These are phyloP conservation scores for Trisateles emortualis DNA, from an alignment of 2,888 invertebrate species.

Conservation along the genomic window DNA sequence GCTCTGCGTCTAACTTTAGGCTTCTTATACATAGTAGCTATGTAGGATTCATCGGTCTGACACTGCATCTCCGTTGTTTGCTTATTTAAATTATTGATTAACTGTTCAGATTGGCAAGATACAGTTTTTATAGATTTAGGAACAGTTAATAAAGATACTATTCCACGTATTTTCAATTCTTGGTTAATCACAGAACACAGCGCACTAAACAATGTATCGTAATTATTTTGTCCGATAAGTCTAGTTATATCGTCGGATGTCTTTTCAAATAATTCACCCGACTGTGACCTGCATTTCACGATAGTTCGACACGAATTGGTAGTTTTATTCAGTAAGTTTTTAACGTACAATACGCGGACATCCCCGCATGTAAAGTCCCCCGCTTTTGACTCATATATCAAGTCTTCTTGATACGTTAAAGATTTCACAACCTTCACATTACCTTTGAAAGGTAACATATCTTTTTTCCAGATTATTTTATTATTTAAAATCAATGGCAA, in stretches of 20 bases:
- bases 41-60: conserved; percentile 60
- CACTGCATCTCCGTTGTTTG: background rate
- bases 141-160: conserved; percentile 62
- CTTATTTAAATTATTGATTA: background rate
- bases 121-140: conserved; percentile 29
- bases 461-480: conserved; percentile 29
- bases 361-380: conserved; percentile 63
- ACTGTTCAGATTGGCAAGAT: conserved; percentile 26
- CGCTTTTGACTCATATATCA: conserved; percentile 29
- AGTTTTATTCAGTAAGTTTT: conserved; percentile 53
- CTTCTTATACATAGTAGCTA: conserved; percentile 36
- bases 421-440: conserved; percentile 31
- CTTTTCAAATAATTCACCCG: conserved; percentile 46
- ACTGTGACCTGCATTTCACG: conserved; percentile 52
- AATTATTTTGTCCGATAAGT: conserved; percentile 72
- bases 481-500: conserved; percentile 27
- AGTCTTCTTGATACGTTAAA: conserved; percentile 24
- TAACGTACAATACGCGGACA: conserved; percentile 55
- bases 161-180: conserved; percentile 66
- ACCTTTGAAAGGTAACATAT: conserved; percentile 11
- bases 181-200: conserved; percentile 68
- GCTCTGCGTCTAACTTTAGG: conserved; percentile 38
- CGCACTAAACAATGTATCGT: conserved; percentile 65
- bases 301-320: conserved; percentile 60
- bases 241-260: conserved; percentile 64